Conservation (phyloP, 2,888 invertebrate species). For the Serripes groenlandicus region DNA sequence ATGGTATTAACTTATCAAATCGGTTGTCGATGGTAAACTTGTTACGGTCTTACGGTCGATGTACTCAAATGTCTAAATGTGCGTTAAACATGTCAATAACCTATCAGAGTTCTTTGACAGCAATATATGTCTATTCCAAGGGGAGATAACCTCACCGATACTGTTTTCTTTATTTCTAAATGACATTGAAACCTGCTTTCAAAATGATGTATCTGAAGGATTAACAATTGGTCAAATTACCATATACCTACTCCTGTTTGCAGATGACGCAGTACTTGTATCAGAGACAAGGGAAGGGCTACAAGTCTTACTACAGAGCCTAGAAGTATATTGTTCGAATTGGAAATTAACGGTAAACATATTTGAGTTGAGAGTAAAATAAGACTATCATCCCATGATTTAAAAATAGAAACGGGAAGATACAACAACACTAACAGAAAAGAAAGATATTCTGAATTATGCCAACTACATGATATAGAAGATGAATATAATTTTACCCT, state of each 20-base stretch:
- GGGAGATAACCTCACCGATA: conserved; percentile 28
- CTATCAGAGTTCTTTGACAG: background rate
- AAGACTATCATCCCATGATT: no score
- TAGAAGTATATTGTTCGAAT: conserved; percentile 14
- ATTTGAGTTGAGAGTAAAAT: no score
- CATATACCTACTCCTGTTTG: conserved; percentile 2
- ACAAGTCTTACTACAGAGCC: conserved; percentile 15
- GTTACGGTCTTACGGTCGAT: conserved; percentile 1
- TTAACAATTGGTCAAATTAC: background rate
- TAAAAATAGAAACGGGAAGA: no score
- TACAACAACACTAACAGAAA: no score
- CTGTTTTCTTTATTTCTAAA: conserved; percentile 5
- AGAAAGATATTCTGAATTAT: no score
- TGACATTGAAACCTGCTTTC: conserved; percentile 15
- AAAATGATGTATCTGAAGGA: background rate
- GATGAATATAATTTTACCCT: no score
- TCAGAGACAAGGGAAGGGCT: conserved; percentile 12
- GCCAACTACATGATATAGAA: no score
- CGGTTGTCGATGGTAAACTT: background rate
- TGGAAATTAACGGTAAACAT: conserved; percentile 28
- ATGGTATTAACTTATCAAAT: background rate
- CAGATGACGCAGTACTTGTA: conserved; percentile 6
- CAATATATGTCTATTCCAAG: conserved; percentile 3
- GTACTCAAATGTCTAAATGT: conserved; percentile 1
- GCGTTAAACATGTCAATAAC: conserved; percentile 1